Conservation (phyloP, 2,113 vertebrate species). For the Caloenas nicobarica region DNA sequence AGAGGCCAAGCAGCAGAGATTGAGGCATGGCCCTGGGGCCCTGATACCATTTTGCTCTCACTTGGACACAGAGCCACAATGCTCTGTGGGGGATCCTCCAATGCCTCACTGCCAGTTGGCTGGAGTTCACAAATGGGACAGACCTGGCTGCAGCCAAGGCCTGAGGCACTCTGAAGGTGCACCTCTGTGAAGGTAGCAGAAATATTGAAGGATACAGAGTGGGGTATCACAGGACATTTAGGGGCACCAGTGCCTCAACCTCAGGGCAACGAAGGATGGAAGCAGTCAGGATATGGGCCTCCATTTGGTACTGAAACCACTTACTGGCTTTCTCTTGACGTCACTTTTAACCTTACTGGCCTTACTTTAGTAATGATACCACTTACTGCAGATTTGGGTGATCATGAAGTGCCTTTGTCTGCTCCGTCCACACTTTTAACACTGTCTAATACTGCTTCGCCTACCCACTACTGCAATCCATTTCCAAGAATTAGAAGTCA, state of each 20-base stretch:
- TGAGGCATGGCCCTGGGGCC: background rate
- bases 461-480: background rate
- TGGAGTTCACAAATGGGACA: background rate
- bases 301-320: background rate
- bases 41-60: background rate
- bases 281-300: background rate
- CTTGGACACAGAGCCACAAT: background rate
- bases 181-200: background rate
- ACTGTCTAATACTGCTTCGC: background rate
- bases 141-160: background rate
- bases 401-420: background rate
- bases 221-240: background rate
- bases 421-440: background rate
- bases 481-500: slow-evolving; percentile 1
- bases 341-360: background rate
- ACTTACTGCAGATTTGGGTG: background rate
- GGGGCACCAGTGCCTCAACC: background rate
- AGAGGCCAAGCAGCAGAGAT: background rate
- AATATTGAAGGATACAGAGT: background rate
- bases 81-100: background rate
- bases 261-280: background rate
- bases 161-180: background rate
- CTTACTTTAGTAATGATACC: background rate
- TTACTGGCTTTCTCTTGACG: background rate
- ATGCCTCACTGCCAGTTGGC: background rate